Percentiles rank a stretch among this genome's conserved stretches.
These are phyloP conservation scores for Myotis davidii DNA, from an alignment of 2,113 vertebrate species.

Conservation along the genomic window DNA sequence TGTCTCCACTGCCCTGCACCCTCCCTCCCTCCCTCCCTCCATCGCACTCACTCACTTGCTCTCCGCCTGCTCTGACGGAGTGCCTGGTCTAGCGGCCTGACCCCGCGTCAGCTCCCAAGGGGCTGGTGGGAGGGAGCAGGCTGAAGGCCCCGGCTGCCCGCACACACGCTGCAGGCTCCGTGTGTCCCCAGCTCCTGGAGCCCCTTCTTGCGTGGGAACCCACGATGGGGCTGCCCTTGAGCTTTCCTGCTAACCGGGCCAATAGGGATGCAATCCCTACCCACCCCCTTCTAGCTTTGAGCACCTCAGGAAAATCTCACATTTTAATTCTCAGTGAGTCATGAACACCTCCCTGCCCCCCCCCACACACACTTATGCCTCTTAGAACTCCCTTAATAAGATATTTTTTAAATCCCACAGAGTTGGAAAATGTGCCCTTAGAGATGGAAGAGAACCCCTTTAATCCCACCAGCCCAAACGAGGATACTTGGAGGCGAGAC, in stretches of 20 bases:
- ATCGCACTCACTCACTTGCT: neutral
- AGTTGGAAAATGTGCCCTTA: constrained; percentile 62
- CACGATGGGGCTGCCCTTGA: neutral
- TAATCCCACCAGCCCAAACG: constrained; percentile 19
- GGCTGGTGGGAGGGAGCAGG: neutral
- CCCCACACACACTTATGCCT: neutral
- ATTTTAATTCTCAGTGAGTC: constrained; percentile 69
- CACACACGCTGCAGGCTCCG: neutral
- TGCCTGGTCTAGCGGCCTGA: constrained; percentile 82
- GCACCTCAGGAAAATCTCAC: constrained; percentile 30
- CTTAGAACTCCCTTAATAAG: constrained; percentile 69
- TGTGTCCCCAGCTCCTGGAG: neutral
- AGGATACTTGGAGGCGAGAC: constrained; percentile 10
- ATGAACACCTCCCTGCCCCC: neutral
- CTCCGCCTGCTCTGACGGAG: constrained; percentile 61
- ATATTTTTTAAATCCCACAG: constrained; percentile 63
- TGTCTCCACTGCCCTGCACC: neutral
- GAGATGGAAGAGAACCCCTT: constrained; percentile 63
- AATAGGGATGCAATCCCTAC: constrained; percentile 22
- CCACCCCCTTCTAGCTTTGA: neutral
- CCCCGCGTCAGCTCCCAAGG: constrained; percentile 83
- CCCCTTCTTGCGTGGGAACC: neutral
- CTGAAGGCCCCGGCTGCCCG: neutral
- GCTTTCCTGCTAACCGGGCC: constrained; percentile 18
- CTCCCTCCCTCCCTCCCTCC: neutral